Base-by-base conservation (phyloP, 2,888 invertebrate species). In the Volucella bombylans region DNA sequence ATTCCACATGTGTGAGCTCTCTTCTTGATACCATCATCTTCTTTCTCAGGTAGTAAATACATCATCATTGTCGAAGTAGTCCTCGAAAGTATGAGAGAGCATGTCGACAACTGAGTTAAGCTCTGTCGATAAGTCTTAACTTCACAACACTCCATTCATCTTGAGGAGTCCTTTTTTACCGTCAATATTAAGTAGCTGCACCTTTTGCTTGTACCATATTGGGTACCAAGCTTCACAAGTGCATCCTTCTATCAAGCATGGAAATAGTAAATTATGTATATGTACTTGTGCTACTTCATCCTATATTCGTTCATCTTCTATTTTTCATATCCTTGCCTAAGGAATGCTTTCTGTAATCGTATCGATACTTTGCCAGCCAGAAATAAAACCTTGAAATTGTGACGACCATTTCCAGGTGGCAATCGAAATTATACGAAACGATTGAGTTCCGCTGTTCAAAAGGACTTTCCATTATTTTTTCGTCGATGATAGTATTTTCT, bases 391-490 rank as follows among this genome's bases (percentile, higher is more conserved):
- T n/a, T 14, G 59, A 65, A 64, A 65, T 45, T 59, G 49, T 68
- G 74, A 72, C 77, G 77, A 82, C 72, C 72, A 31, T 61, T 49
- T 67, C 61, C 54, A 72, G 54, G 72, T 71, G 71, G 72, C 77
- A 78, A 78, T 82, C 72, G 72, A 57, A 78, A 72, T 82, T 55
- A 67, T 77, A 67, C 72, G 62, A 76, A 61, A 31, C 69, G 82
- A 71, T 54, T 67, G 82, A 77, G 82, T 77, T 76, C 52, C 67
- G 64, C 67, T 68, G 23, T 73, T 82, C 57, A 55, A 64, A 73
- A 74, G 62, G 67, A 68, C 54, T 67, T 59, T 77, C 45, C 45
- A 10, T 8, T 14, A 10, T 31, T 62, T 15, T 50, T 9, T 43
- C 31, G 12, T 64, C 23, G 4, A 12, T 14, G 1, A 23, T 38